Percentiles rank a stretch among this genome's conserved stretches.
Evolutionary conservation across 53 echinoderm and acorn worm genomes (phyloP).

Genomic region (Stichopus horrens): DNA sequence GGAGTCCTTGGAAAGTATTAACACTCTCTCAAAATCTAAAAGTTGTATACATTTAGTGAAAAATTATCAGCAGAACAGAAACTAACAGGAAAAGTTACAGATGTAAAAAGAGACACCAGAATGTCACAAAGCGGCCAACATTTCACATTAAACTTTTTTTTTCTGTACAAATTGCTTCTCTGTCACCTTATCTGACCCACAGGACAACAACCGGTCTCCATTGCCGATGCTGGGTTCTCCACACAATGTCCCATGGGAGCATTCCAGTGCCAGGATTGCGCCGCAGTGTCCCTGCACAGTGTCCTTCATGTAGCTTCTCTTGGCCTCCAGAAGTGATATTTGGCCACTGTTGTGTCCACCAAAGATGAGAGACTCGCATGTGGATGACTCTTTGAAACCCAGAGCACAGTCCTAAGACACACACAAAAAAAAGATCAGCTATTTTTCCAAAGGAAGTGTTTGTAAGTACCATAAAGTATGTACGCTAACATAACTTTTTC

Average conservation of each 20-base stretch:
- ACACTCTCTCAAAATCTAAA: not conserved
- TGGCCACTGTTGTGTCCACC: slow-evolving; percentile 90
- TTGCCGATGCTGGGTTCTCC: not conserved
- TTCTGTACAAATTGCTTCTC: not conserved
- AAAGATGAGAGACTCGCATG: slow-evolving; percentile 77
- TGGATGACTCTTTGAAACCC: slow-evolving; percentile 58
- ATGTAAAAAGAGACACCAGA: not conserved
- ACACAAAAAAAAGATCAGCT: not conserved
- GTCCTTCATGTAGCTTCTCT: slow-evolving; percentile 65
- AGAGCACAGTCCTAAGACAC: slow-evolving; percentile 72
- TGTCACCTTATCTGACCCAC: slow-evolving; percentile 79
- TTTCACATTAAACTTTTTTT: not conserved
- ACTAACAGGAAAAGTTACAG: too few relatives aligned
- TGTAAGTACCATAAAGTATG: too few relatives aligned
- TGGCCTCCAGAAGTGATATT: slow-evolving; percentile 75
- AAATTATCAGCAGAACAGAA: not conserved
- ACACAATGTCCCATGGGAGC: slow-evolving; percentile 67
- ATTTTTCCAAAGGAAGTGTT: not conserved
- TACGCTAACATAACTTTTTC: too few relatives aligned
- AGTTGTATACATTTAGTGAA: not conserved
- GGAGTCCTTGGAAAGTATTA: not conserved
- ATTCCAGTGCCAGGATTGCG: slow-evolving; percentile 64
- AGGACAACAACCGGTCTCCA: slow-evolving; percentile 74
- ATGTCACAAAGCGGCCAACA: not conserved
- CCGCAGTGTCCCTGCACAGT: slow-evolving; percentile 86